Evolutionary conservation across 2,113 vertebrate genomes (phyloP), one percentile per base, ranked within the genome.

Genomic region (Apeltes quadracus): DNA sequence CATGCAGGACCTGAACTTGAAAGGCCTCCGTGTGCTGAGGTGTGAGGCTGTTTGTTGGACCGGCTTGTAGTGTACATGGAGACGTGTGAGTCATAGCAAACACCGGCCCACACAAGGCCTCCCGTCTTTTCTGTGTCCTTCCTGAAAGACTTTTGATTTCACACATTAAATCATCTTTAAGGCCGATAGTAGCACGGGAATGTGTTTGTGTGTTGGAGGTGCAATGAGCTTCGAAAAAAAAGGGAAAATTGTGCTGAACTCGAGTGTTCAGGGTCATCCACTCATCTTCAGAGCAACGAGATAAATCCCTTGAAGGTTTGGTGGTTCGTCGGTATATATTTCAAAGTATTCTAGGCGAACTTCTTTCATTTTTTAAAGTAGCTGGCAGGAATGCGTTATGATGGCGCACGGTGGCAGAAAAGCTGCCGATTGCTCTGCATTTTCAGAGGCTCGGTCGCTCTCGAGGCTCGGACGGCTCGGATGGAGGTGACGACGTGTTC

Each of bases 71-170:
- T n/a, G 10, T 22, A 72, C 36, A 64, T 27, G 69, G 70, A 79
- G 72, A 65, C 29, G 12, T 46, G 46, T 72, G 75, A 83, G 44
- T 81, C 78, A 70, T 75, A 72, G 63, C 83, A 81, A 88, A 87
- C 76, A 79, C 3, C 2, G 2, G 61, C 78, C 76, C 83, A 81
- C 74, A 1, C 66, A 63, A 32, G 41, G 29, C 34, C 69, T 72
- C 64, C 50, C 27, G 16, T 78, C 64, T 61, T 58, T 65, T 73
- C 25, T 61, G 12, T 27, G 62, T 68, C 57, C 46, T 34, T 41
- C 72, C 58, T 69, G 34, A 38, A 75, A 67, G 41, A 66, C 50
- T 66, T 63, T 67, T 78, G 48, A 63, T 15, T 63, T 51, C 48
- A 48, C 61, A 65, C 67, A 22, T 27, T 77, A 69, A 78, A 75